Base-by-base conservation (phyloP, 2,797 vertebrate species). In the Lutjanus argentimaculatus region DNA sequence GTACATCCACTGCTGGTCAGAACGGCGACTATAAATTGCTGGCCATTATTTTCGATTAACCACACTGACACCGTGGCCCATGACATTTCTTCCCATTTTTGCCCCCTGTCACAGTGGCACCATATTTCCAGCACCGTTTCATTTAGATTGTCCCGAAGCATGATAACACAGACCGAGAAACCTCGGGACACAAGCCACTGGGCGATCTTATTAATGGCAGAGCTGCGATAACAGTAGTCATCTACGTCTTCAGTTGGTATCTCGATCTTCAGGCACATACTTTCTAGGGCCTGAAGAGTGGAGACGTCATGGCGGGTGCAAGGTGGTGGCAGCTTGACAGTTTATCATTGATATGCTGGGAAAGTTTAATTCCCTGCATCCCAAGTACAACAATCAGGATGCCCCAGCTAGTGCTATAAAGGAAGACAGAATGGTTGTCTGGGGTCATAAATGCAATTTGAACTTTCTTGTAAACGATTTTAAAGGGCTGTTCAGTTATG, bases 31-130 rank as follows among this genome's bases (percentile, higher is more conserved):
- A 94, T 95, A 94, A 95, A 94, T 94, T 93, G 90, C 91, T 17
- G 78, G 91, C 90, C 90, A 93, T 94, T 94, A 94, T 94, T 95
- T 95, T 92, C 90, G 89, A 95, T 95, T 95, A 95, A 92, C 90
- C 88, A 89, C 75, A 72, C 84, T 89, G 91, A 92, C 92, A 93
- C 85, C 72, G 40, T 46, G 73, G 87, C 79, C 89, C 88, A 40
- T 89, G 86, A 90, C 89, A 89, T 93, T 87, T 91, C 85, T 90
- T 82, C 76, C 83, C 86, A 77, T 90, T 93, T 91, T 89, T 79
- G 70, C 77, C 84, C 84, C 65, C 82, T 83, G 85, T 87, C 91
- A 88, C 82, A 78, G 58, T 25, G 48, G 58, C 65, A 52, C 88
- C 82, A 88, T 83, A 91, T 93, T 93, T 90, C 83, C 84, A 83